These are phyloP conservation scores for Hybos culiciformis DNA, from an alignment of 2,888 invertebrate genomes.

Conservation along the genomic window DNA sequence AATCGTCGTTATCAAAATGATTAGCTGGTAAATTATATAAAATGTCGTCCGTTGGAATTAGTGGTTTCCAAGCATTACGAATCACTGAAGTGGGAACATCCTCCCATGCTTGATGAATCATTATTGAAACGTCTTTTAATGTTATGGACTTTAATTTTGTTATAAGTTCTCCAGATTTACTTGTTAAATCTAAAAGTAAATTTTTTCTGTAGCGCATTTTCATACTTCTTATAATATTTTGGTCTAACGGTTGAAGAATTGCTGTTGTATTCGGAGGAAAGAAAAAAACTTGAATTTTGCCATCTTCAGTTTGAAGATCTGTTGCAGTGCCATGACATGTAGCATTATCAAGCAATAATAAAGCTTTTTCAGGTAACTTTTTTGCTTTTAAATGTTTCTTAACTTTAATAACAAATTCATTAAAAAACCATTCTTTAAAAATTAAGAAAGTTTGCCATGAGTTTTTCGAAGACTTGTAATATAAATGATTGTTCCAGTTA, in stretches of 20 bases:
- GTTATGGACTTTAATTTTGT: not conserved
- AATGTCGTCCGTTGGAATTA: not conserved
- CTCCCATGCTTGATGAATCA: not conserved
- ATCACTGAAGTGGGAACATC: not conserved
- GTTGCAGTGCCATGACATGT: not conserved
- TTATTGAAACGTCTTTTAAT: not conserved
- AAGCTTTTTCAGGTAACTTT: not conserved
- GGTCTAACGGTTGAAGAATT: not conserved
- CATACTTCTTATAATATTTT: not conserved
- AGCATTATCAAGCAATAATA: not conserved
- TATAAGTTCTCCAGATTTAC: not conserved
- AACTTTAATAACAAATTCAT: not conserved
- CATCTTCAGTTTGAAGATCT: not conserved
- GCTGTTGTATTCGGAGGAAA: constrained; percentile 1
- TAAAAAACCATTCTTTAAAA: not conserved
- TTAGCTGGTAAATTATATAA: not conserved
- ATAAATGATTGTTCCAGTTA: too few species aligned
- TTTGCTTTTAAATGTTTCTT: not conserved
- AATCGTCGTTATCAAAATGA: not conserved
- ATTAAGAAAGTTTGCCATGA: not conserved
- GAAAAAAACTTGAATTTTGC: not conserved
- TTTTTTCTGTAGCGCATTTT: not conserved
- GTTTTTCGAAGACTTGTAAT: not conserved
- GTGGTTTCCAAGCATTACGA: not conserved
- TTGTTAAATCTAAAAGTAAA: not conserved